These are phyloP conservation scores for Spodoptera littoralis DNA, from an alignment of 2,888 invertebrate genomes.

Conservation along the genomic window DNA sequence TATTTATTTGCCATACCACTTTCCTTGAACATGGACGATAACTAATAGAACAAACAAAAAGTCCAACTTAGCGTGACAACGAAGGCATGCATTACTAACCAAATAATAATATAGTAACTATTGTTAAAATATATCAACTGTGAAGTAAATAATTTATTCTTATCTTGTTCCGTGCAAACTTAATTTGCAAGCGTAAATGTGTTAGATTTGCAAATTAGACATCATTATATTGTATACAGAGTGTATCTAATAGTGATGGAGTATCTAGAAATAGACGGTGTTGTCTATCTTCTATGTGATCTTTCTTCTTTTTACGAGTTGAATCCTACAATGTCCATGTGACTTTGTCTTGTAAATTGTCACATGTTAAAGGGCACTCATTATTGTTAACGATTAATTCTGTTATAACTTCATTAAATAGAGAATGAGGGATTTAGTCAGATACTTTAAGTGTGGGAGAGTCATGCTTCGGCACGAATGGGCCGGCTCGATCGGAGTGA, in stretches of 20 bases:
- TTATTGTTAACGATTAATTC: too few species aligned
- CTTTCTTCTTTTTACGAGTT: neutral
- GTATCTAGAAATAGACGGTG: neutral
- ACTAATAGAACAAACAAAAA: neutral
- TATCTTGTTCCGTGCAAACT: constrained; percentile 20
- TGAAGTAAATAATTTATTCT: constrained; percentile 43
- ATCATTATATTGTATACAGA: constrained; percentile 34
- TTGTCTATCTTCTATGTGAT: neutral
- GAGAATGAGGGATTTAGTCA: too few species aligned
- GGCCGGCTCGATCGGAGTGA: too few species aligned
- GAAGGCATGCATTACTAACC: neutral
- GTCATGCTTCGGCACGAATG: too few species aligned
- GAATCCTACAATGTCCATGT: too few species aligned
- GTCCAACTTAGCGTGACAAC: neutral
- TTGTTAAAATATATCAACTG: constrained; percentile 21
- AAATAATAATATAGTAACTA: constrained; percentile 12
- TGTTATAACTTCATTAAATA: too few species aligned
- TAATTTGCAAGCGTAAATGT: constrained; percentile 32
- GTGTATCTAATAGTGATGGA: constrained; percentile 2
- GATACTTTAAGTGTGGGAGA: too few species aligned
- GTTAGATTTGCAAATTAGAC: constrained; percentile 26
- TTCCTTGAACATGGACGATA: too few species aligned
- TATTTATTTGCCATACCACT: too few species aligned
- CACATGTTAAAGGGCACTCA: too few species aligned
- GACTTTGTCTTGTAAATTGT: too few species aligned